A percentile compares a stretch with the other conserved stretches of the same genome.
Conservation (phyloP, 2,113 vertebrate species). For the Rhinoderma darwinii region DNA sequence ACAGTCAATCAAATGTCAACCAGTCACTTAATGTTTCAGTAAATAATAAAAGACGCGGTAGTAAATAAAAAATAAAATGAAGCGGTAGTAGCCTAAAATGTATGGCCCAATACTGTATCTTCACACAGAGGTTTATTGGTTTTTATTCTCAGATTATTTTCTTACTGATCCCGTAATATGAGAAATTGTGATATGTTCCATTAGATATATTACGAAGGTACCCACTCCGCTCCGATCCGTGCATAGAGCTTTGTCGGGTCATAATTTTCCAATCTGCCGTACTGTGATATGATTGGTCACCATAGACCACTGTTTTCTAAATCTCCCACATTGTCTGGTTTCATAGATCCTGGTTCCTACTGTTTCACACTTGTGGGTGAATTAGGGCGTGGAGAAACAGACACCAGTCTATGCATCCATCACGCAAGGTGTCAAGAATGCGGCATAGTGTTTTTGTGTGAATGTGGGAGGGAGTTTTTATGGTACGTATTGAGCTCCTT, state of each 20-base stretch:
- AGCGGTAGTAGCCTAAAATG: too few species aligned
- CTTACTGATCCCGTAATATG: too few species aligned
- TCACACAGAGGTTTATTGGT: too few species aligned
- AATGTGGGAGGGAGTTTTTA: not conserved
- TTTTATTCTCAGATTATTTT: too few species aligned
- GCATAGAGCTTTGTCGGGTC: too few species aligned
- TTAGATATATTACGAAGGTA: too few species aligned
- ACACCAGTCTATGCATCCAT: not conserved
- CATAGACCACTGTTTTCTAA: not conserved
- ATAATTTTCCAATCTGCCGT: too few species aligned
- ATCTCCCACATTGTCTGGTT: not conserved
- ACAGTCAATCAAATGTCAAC: not conserved
- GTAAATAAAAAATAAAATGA: too few species aligned
- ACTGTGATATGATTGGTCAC: not conserved
- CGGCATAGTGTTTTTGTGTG: not conserved
- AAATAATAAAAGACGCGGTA: too few species aligned
- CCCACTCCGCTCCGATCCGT: too few species aligned
- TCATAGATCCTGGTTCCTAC: not conserved
- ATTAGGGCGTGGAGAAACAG: not conserved
- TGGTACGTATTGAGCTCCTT: not conserved
- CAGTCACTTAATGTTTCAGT: not conserved
- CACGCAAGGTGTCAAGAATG: not conserved
- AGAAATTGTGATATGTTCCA: too few species aligned
- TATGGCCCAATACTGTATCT: too few species aligned
- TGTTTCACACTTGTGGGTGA: slow-evolving; percentile 4